These are phyloP conservation scores for Pammene aurita DNA, from an alignment of 2,888 invertebrate genomes.

Conservation along the genomic window DNA sequence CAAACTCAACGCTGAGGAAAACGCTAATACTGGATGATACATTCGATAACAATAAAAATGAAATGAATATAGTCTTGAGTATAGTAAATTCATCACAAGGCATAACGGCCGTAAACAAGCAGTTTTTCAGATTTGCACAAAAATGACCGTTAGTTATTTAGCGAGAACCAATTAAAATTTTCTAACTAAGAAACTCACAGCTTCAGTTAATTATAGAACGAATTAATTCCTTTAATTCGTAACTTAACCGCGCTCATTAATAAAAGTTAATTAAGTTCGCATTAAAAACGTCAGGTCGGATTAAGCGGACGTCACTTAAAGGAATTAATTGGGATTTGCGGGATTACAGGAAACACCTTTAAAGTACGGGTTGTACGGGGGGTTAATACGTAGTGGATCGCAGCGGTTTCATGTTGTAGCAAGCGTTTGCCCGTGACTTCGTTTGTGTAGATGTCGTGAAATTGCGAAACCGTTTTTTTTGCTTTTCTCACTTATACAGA, in stretches of 20 bases:
- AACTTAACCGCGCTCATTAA: slow-evolving; percentile 65
- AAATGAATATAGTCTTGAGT: too few relatives aligned
- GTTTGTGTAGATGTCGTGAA: too few relatives aligned
- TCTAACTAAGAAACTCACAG: neutral
- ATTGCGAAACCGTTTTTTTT: too few relatives aligned
- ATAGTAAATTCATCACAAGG: too few relatives aligned
- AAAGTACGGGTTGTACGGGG: slow-evolving; percentile 47
- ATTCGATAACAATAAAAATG: too few relatives aligned
- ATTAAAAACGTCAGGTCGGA: slow-evolving; percentile 74
- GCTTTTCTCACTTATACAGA: too few relatives aligned
- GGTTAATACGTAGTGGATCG: neutral
- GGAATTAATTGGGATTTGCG: slow-evolving; percentile 74
- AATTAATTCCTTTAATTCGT: slow-evolving; percentile 45
- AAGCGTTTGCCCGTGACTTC: too few relatives aligned
- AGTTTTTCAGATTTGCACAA: neutral
- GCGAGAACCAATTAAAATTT: slow-evolving; percentile 16
- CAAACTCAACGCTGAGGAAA: too few relatives aligned
- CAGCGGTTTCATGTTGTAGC: neutral
- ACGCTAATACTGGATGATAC: too few relatives aligned
- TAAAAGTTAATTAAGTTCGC: slow-evolving; percentile 76
- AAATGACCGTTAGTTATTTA: slow-evolving; percentile 5
- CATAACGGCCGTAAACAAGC: too few relatives aligned
- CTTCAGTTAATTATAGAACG: slow-evolving; percentile 30
- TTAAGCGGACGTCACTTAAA: slow-evolving; percentile 72
- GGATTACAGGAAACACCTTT: slow-evolving; percentile 70